Conservation (phyloP, 2,888 invertebrate genomes). For the Dryomyza anilis region DNA sequence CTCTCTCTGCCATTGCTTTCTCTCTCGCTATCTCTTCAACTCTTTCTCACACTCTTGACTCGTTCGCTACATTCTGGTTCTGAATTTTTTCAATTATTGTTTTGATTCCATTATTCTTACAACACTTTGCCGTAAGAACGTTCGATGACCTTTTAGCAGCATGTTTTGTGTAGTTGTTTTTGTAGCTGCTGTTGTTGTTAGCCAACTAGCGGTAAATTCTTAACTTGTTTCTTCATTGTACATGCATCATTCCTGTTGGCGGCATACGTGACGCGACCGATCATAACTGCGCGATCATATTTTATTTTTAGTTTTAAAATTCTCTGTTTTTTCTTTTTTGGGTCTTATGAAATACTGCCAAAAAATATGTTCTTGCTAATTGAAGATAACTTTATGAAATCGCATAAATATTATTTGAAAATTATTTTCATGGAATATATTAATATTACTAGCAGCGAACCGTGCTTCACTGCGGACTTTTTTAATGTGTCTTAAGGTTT, state of each 20-base stretch:
- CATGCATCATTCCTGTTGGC: slow-evolving; percentile 3
- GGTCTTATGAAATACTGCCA: background rate
- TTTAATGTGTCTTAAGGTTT: too few relatives aligned
- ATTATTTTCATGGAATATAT: background rate
- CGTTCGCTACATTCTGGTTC: slow-evolving; percentile 33
- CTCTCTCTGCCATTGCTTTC: background rate
- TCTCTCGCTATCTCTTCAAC: background rate
- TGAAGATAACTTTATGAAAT: background rate
- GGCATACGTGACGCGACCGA: slow-evolving; percentile 5
- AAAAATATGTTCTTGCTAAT: background rate
- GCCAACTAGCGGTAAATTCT: slow-evolving; percentile 41
- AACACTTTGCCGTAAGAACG: slow-evolving; percentile 51
- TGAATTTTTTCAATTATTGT: slow-evolving; percentile 50
- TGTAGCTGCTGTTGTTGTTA: slow-evolving; percentile 35
- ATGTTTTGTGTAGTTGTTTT: slow-evolving; percentile 24
- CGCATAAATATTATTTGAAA: too few relatives aligned
- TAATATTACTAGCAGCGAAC: too few relatives aligned
- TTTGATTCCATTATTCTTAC: slow-evolving; percentile 57
- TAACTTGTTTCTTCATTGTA: slow-evolving; percentile 40
- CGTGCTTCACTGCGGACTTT: too few relatives aligned
- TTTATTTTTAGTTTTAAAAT: background rate
- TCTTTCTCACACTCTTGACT: background rate
- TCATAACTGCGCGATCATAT: background rate
- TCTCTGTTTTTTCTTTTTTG: too few relatives aligned
- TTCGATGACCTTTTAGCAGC: slow-evolving; percentile 53